These are phyloP conservation scores for Lichenostomus cassidix DNA, from an alignment of 2,113 vertebrate species.

Conservation along the genomic window DNA sequence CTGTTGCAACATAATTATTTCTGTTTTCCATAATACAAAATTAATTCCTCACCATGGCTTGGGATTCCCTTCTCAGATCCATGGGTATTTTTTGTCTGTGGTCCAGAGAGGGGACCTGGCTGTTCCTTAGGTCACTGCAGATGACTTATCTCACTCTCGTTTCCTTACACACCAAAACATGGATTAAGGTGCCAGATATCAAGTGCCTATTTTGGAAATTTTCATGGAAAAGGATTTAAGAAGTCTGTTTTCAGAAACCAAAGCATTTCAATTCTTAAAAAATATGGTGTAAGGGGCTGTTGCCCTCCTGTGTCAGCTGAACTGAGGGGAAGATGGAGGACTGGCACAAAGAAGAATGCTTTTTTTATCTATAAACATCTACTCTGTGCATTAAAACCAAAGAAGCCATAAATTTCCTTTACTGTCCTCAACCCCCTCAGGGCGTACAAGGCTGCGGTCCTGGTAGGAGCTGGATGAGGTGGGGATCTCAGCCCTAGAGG, in stretches of 20 bases:
- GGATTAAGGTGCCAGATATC: background rate
- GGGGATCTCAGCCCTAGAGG: fast-evolving
- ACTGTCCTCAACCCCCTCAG: background rate
- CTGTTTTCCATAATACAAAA: background rate
- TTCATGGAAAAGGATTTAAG: background rate
- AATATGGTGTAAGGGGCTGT: fast-evolving
- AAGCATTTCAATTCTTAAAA: background rate
- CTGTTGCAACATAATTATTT: background rate
- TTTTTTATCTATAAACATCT: background rate
- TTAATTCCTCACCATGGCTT: background rate
- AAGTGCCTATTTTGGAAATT: background rate
- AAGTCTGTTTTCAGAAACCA: background rate
- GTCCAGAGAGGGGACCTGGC: background rate
- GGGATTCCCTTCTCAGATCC: background rate
- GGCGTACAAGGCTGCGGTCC: fast-evolving
- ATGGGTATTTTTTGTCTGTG: background rate
- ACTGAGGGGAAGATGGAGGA: background rate
- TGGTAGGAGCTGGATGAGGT: background rate
- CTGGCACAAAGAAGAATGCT: fast-evolving
- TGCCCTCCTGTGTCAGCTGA: background rate
- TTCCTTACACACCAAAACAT: background rate
- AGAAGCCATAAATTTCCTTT: background rate
- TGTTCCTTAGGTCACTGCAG: background rate
- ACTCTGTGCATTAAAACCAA: background rate
- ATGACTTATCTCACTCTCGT: background rate